Conservation (phyloP, 1,140 invertebrate species). For the Penaeus indicus region DNA sequence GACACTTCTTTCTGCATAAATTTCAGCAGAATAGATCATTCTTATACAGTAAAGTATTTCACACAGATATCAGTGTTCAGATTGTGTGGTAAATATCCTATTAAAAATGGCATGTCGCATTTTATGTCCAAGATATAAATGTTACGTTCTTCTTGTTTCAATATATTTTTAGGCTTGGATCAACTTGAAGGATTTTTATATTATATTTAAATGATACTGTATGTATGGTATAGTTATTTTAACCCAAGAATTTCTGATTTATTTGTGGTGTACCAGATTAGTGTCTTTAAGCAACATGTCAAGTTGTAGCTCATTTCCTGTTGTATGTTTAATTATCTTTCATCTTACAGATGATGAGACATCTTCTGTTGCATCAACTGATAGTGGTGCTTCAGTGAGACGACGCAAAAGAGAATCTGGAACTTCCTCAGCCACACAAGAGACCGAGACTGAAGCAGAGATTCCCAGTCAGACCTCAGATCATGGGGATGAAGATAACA, state of each 20-base stretch:
- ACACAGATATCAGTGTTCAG: too few relatives aligned
- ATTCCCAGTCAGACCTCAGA: constrained; percentile 26
- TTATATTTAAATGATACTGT: background rate
- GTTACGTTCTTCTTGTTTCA: background rate
- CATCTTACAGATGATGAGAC: constrained; percentile 62
- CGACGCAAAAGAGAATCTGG: constrained; percentile 45
- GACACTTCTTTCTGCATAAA: too few relatives aligned
- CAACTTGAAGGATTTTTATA: background rate
- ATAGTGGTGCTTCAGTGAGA: constrained; percentile 44
- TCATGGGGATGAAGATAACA: constrained; percentile 7
- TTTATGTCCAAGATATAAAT: too few relatives aligned
- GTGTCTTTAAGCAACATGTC: background rate
- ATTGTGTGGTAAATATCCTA: too few relatives aligned
- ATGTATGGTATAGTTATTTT: background rate
- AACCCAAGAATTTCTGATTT: background rate
- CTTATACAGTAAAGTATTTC: too few relatives aligned
- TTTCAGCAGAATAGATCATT: too few relatives aligned
- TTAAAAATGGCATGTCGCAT: too few relatives aligned
- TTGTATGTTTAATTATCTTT: background rate
- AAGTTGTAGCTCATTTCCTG: background rate
- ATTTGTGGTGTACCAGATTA: background rate
- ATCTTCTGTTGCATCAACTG: constrained; percentile 60
- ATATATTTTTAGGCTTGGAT: background rate
- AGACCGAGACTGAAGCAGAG: constrained; percentile 56
- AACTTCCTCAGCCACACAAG: constrained; percentile 54